A percentile compares a stretch with the other conserved stretches of the same genome.
Evolutionary conservation across 2,113 vertebrate species (phyloP).

Genomic region (Cepphus grylle): DNA sequence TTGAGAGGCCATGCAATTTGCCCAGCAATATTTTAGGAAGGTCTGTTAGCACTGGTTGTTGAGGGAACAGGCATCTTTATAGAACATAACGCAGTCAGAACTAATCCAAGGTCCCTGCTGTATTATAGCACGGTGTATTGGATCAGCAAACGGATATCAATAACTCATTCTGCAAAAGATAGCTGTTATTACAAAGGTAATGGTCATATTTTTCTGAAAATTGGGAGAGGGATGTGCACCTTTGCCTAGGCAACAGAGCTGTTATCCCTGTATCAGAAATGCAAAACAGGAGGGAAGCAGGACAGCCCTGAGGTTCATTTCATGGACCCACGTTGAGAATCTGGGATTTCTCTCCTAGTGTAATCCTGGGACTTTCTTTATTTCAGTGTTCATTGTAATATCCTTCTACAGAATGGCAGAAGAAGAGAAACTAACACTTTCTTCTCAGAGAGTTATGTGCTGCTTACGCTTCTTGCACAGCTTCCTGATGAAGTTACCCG

Average conservation of each 20-base stretch:
- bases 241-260: background rate
- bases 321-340: background rate
- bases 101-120: background rate
- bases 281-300: background rate
- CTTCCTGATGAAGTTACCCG: background rate
- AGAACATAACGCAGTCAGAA: constrained; percentile 39
- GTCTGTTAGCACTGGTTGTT: background rate
- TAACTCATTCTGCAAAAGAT: background rate
- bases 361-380: background rate
- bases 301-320: background rate
- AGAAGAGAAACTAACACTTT: background rate
- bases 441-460: background rate
- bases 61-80: constrained; percentile 10
- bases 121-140: background rate
- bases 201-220: background rate
- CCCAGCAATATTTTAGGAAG: constrained; percentile 33
- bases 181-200: background rate
- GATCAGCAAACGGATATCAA: background rate
- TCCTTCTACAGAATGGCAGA: background rate
- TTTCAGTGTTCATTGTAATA: background rate
- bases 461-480: background rate
- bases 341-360: background rate
- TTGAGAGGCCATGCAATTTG: background rate
- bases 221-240: background rate
- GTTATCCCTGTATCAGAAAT: background rate